These are phyloP conservation scores for Zoanthus solanderi DNA, from an alignment of 92 coral and sea anemone species.

Conservation along the genomic window DNA sequence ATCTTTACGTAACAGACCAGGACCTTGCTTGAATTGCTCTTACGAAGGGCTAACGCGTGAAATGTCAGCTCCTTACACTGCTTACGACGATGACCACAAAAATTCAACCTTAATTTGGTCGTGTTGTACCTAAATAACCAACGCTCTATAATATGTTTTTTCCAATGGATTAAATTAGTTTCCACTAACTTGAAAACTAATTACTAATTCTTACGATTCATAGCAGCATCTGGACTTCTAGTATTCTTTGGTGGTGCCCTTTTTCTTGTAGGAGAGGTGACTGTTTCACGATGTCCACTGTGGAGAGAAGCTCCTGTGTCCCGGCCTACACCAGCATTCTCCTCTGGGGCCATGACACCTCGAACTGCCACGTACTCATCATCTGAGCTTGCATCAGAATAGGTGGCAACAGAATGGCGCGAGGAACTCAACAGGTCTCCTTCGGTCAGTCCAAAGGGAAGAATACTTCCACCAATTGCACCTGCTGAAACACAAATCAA, in stretches of 20 bases:
- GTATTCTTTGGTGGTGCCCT: neutral
- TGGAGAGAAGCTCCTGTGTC: constrained; percentile 38
- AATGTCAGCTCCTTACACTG: too few relatives aligned
- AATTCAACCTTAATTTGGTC: too few relatives aligned
- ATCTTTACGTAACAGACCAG: too few relatives aligned
- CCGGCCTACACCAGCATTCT: constrained; percentile 48
- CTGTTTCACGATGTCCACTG: constrained; percentile 24
- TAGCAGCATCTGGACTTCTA: neutral
- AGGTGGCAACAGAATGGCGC: neutral
- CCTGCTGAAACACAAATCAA: neutral
- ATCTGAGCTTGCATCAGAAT: constrained; percentile 43
- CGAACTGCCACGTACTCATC: constrained; percentile 43
- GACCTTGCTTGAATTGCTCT: too few relatives aligned
- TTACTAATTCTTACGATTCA: constrained; percentile 18
- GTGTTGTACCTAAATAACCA: neutral
- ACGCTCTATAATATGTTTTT: neutral
- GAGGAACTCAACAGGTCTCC: constrained; percentile 21
- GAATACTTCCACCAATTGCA: constrained; percentile 16
- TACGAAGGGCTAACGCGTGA: too few relatives aligned
- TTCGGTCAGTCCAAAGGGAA: constrained; percentile 1
- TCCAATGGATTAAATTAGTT: neutral
- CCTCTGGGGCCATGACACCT: constrained; percentile 47
- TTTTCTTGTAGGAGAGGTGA: constrained; percentile 31
- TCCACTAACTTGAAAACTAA: neutral
- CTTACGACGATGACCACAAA: too few relatives aligned